These are phyloP conservation scores for Heliconius ismenius DNA, from an alignment of 2,888 invertebrate species.

Conservation along the genomic window DNA sequence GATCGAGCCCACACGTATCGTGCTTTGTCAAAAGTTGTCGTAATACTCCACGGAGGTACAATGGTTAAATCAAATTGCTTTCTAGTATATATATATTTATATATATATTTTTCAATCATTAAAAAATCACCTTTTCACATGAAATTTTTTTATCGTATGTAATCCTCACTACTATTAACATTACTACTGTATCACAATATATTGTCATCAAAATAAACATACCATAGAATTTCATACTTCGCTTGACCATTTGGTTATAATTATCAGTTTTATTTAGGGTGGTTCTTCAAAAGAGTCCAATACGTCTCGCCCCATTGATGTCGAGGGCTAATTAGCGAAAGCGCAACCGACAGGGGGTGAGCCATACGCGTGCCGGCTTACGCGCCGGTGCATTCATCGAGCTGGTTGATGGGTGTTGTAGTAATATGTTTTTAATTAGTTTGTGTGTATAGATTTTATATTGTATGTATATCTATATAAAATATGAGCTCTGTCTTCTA, in stretches of 20 bases:
- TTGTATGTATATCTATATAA: too few species aligned
- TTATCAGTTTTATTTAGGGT: constrained; percentile 51
- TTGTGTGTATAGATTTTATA: background rate
- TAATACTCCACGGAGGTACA: too few species aligned
- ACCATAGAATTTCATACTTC: too few species aligned
- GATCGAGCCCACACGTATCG: too few species aligned
- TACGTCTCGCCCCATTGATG: constrained; percentile 66
- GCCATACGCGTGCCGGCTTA: constrained; percentile 28
- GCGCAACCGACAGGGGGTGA: constrained; percentile 36
- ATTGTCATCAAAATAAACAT: background rate
- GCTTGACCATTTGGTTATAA: background rate
- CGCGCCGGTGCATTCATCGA: constrained; percentile 27
- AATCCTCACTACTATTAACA: background rate
- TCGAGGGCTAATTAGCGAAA: constrained; percentile 67
- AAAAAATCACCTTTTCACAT: too few species aligned
- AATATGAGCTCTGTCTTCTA: too few species aligned
- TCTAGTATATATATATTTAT: too few species aligned
- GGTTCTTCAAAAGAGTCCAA: constrained; percentile 63
- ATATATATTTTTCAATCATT: too few species aligned
- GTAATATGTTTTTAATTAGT: constrained; percentile 1
- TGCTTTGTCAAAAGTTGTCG: too few species aligned
- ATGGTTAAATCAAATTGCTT: too few species aligned
- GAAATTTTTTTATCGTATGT: background rate
- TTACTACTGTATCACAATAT: background rate
- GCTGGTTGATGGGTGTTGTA: constrained; percentile 4